phyloP scores from a whole-genome alignment of 2,888 invertebrate species.

The Philereme transversata region DNA sequence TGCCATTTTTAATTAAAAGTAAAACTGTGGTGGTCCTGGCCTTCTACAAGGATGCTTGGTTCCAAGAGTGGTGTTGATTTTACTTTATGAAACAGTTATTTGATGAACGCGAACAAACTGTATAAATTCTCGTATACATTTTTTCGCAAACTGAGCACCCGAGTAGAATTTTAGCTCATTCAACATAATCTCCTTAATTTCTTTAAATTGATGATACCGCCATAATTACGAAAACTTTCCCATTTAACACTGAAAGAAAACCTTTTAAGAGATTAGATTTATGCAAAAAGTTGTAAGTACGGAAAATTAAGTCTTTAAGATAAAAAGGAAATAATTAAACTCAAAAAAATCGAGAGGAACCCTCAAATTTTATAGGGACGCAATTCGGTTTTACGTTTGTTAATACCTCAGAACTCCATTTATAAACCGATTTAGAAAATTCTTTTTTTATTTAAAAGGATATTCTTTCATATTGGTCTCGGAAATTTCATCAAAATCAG shows the following conservation, averaged over 20 bases:
- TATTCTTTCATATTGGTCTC: no score
- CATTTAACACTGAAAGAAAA: constrained; percentile 49
- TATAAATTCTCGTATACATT: neutral
- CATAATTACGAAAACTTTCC: constrained; percentile 51
- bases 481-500: no score
- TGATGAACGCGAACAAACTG: neutral
- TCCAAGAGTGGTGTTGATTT: neutral
- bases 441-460: no score
- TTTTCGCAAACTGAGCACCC: constrained; percentile 7
- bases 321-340: constrained; percentile 35
- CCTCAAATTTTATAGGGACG: no score
- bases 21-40: constrained; percentile 6
- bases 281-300: constrained; percentile 50
- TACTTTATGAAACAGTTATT: constrained; percentile 11
- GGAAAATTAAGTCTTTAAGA: constrained; percentile 39
- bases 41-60: constrained; percentile 11
- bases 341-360: neutral
- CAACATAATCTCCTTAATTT: constrained; percentile 26
- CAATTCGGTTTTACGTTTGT: no score
- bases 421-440: no score
- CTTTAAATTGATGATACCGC: constrained; percentile 41
- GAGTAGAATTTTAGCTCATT: constrained; percentile 1
- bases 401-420: no score
- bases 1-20: constrained; percentile 39
- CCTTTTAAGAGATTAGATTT: constrained; percentile 53